phyloP scores from a whole-genome alignment of 1,140 invertebrate species.

The Copidosoma floridanum region DNA sequence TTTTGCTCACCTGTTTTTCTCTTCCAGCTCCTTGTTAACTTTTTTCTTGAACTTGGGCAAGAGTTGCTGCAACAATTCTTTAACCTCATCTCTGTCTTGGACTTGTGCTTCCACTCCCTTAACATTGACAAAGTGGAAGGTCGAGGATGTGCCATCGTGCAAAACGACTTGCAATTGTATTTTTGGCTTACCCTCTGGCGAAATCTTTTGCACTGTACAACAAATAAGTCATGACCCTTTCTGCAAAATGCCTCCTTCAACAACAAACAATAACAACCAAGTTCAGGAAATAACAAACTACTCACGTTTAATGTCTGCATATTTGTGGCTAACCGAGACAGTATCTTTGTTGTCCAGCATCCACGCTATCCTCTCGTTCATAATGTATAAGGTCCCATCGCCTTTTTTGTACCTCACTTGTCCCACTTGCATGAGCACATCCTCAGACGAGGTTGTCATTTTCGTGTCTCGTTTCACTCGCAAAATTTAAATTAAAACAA shows the following conservation, averaged over 20 bases:
- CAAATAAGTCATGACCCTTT: background rate
- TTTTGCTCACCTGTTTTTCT: conserved; percentile 68
- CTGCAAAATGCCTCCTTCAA: background rate
- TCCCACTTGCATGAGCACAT: conserved; percentile 87
- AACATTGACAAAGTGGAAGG: conserved; percentile 96
- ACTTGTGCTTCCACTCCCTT: conserved; percentile 79
- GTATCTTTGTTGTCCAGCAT: conserved; percentile 90
- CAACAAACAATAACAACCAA: background rate
- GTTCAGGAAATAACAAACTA: conserved; percentile 15
- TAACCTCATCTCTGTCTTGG: conserved; percentile 89
- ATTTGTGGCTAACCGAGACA: conserved; percentile 88
- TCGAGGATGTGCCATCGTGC: conserved; percentile 89
- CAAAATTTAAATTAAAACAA: conserved; percentile 37
- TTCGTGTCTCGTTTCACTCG: conserved; percentile 39
- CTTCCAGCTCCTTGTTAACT: conserved; percentile 89
- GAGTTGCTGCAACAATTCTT: conserved; percentile 86
- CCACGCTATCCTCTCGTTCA: conserved; percentile 93
- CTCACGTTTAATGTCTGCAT: conserved; percentile 94
- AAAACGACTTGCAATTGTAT: conserved; percentile 98
- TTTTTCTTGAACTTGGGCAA: conserved; percentile 94
- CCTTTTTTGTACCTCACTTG: conserved; percentile 94
- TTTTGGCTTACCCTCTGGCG: conserved; percentile 96
- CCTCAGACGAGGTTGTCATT: conserved; percentile 85
- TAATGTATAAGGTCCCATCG: conserved; percentile 92
- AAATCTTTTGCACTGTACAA: conserved; percentile 93